Conservation (phyloP, 2,113 vertebrate genomes). For the Entelurus aequoreus region DNA sequence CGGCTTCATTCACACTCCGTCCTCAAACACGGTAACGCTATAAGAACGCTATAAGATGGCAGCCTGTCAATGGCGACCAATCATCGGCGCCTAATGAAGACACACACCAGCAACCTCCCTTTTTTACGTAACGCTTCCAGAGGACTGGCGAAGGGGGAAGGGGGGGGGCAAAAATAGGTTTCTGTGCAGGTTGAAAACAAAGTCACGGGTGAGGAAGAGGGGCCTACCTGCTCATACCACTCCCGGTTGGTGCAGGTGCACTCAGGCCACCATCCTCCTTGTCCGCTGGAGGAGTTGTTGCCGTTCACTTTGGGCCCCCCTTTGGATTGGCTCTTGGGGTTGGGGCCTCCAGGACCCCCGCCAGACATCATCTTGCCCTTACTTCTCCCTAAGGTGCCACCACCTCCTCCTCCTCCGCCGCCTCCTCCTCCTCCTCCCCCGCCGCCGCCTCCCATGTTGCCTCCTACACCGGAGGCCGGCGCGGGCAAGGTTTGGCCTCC, state of each 20-base stretch:
- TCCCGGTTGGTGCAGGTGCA: slow-evolving; percentile 97
- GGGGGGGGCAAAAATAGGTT: too few species aligned
- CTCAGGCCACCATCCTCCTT: slow-evolving; percentile 91
- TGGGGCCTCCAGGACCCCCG: slow-evolving; percentile 75
- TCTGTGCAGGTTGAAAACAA: too few species aligned
- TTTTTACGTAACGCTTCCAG: too few species aligned
- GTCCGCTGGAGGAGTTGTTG: slow-evolving; percentile 82
- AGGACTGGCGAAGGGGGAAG: too few species aligned
- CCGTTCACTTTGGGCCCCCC: slow-evolving; percentile 91
- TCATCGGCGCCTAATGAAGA: neutral
- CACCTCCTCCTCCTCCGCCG: slow-evolving; percentile 60
- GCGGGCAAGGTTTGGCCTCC: slow-evolving; percentile 92
- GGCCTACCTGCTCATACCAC: slow-evolving; percentile 96
- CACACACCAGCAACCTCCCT: neutral
- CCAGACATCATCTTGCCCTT: slow-evolving; percentile 92
- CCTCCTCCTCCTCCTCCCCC: slow-evolving; percentile 74
- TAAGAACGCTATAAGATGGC: too few species aligned
- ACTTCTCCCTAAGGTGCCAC: slow-evolving; percentile 86
- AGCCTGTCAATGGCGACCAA: too few species aligned
- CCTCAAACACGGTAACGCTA: slow-evolving; percentile 26
- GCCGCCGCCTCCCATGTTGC: slow-evolving; percentile 71
- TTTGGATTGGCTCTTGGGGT: slow-evolving; percentile 81
- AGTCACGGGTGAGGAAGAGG: slow-evolving; percentile 25
- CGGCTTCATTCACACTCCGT: slow-evolving; percentile 14
- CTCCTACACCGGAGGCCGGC: slow-evolving; percentile 81